Evolutionary conservation across 2,888 invertebrate species (phyloP), one percentile per base, ranked within the genome.

Genomic region (Liodrosophila aerea): DNA sequence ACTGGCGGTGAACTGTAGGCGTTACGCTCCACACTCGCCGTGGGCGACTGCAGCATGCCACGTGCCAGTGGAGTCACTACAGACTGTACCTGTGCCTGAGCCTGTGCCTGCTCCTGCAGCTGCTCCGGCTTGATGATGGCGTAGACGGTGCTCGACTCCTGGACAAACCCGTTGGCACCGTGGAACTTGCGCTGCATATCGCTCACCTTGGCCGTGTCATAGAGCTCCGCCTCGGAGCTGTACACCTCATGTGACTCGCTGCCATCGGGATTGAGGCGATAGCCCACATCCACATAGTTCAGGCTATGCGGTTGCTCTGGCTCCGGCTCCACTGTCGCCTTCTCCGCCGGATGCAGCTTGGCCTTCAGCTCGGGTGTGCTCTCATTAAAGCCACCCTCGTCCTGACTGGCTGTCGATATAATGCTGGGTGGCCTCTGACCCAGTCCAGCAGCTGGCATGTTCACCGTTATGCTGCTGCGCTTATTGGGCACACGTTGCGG

Each of bases 381-480:
- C 89, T 94, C 94, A 89, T 94, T 94, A 90, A 94, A 94, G 45
- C 94, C 94, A 49, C 94, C 93, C 76, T 94, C 94, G 88, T 94
- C 94, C 15, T 92, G 92, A 43, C 87, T 89, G 31, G 83, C 65
- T 72, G 92, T 92, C n/a, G 94, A 94, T 45, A 94, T 92, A 61
- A 94, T 92, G 65, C 94, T 94, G 9, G 94, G 91, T 80, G 92
- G 93, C 68, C 91, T 92, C 59, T 91, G 93, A 76, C 93, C 92
- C 69, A 93, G 84, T 18, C 93, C 93, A 13, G 93, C 93, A 9
- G 93, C 92, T 64, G 93, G 92, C 86, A 93, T 91, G 87, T 93
- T 93, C 46, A 93, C 89, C 16, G 92, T 92, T 70, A 93, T 92
- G 85, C 92, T 92, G 77, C 92, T 90, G 88, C 89, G 92, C 91